Evolutionary conservation across 2,888 invertebrate genomes (phyloP).

Genomic region (Pyrrhia umbra): DNA sequence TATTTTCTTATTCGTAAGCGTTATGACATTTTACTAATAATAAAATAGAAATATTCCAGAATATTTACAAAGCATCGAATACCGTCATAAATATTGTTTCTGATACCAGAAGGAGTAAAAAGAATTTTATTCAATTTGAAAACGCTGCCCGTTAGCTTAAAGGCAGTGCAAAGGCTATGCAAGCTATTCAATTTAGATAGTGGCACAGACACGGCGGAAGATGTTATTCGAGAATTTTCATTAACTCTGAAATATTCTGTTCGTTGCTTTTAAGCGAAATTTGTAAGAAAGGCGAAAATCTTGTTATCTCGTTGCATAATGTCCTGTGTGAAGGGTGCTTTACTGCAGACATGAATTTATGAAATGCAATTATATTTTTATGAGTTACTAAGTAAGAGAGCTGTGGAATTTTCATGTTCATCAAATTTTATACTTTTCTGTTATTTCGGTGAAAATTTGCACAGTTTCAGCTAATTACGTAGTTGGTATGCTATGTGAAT

Average conservation of each 20-base stretch:
- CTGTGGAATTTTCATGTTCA: conserved; percentile 2
- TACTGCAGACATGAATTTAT: conserved; percentile 32
- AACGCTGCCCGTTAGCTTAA: conserved; percentile 27
- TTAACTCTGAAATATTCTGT: conserved; percentile 56
- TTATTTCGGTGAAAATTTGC: conserved; percentile 29
- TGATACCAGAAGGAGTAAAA: neutral
- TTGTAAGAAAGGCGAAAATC: conserved; percentile 46
- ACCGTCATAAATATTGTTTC: conserved; percentile 8
- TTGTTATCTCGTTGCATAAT: conserved; percentile 38
- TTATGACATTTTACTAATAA: too few relatives aligned
- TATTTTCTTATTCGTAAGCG: too few relatives aligned
- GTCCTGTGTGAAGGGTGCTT: conserved; percentile 17
- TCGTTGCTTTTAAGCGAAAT: conserved; percentile 46
- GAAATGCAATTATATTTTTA: conserved; percentile 51
- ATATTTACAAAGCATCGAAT: too few relatives aligned
- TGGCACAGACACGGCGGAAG: conserved; percentile 38
- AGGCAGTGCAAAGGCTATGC: conserved; percentile 35
- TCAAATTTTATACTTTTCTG: conserved; percentile 23
- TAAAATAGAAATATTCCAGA: too few relatives aligned
- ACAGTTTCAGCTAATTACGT: conserved; percentile 16
- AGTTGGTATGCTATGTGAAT: neutral
- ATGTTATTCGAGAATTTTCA: conserved; percentile 61
- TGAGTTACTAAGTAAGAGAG: conserved; percentile 23
- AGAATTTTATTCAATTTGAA: conserved; percentile 22
- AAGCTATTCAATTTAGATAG: conserved; percentile 62